A percentile compares a stretch with the other conserved stretches of the same genome.
These are phyloP conservation scores for Sebastes umbrosus DNA, from an alignment of 2,797 vertebrate genomes.

Conservation along the genomic window DNA sequence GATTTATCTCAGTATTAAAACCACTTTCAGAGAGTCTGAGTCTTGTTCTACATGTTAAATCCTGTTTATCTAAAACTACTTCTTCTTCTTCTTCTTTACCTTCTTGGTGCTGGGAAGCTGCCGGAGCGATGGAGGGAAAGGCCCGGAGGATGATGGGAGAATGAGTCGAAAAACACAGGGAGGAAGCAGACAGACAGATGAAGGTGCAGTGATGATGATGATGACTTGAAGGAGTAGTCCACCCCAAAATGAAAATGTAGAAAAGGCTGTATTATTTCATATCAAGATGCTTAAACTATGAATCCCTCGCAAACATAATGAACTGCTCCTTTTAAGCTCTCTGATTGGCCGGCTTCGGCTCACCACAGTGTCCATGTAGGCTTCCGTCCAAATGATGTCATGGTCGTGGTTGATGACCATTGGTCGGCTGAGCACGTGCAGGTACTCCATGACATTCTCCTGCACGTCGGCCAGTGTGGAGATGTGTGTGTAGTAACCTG, in stretches of 20 bases:
- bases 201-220: conserved; percentile 27
- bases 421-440: conserved; percentile 95
- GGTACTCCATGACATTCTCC: conserved; percentile 98
- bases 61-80: conserved; percentile 5
- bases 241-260: neutral
- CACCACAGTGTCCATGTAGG: conserved; percentile 97
- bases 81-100: conserved; percentile 80
- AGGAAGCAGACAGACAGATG: conserved; percentile 49
- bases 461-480: conserved; percentile 96
- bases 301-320: neutral
- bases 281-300: neutral
- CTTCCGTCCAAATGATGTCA: conserved; percentile 97
- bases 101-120: conserved; percentile 90
- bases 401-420: conserved; percentile 99
- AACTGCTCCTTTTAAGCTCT: neutral
- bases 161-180: conserved; percentile 22
- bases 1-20: no score
- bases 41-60: neutral
- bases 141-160: conserved; percentile 58
- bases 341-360: conserved; percentile 41
- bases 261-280: neutral
- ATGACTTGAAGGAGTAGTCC: neutral
- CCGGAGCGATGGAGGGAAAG: conserved; percentile 48
- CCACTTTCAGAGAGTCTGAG: no score
- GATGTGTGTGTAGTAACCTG: conserved; percentile 97